Percentiles rank a stretch among this genome's conserved stretches.
Evolutionary conservation across 2,113 vertebrate genomes (phyloP).

Genomic region (Chaenogobius annularis): DNA sequence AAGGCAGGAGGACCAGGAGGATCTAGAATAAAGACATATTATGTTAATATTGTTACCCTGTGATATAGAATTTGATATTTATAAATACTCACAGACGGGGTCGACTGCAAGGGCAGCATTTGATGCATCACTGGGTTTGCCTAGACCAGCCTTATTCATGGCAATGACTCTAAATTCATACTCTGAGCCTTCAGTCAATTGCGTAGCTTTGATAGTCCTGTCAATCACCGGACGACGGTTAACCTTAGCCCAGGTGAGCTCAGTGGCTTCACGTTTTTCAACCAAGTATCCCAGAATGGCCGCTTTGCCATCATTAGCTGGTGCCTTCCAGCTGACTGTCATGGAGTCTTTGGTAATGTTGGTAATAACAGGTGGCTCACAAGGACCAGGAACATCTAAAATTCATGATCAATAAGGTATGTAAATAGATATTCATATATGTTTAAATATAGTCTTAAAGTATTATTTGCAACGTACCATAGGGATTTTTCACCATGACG

Average conservation of each 20-base stretch:
- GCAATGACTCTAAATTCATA: slow-evolving; percentile 97
- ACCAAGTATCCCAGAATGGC: slow-evolving; percentile 92
- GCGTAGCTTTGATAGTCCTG: slow-evolving; percentile 90
- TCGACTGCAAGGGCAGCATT: slow-evolving; percentile 87
- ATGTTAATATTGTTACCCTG: not conserved
- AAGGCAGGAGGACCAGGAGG: slow-evolving; percentile 97
- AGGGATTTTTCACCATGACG: slow-evolving; percentile 93
- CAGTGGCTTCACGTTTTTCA: slow-evolving; percentile 93
- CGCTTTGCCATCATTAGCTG: slow-evolving; percentile 91
- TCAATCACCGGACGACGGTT: slow-evolving; percentile 94
- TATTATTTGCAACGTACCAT: slow-evolving; percentile 74
- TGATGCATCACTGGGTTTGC: slow-evolving; percentile 93
- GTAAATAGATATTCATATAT: not conserved
- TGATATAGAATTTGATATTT: not conserved
- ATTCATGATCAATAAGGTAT: not conserved
- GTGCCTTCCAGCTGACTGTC: slow-evolving; percentile 98
- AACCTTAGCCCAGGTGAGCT: slow-evolving; percentile 93
- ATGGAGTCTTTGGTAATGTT: slow-evolving; percentile 94
- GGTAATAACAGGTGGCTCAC: slow-evolving; percentile 93
- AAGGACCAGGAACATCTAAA: slow-evolving; percentile 93
- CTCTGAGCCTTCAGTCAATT: slow-evolving; percentile 92
- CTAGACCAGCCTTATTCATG: slow-evolving; percentile 93
- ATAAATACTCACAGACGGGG: slow-evolving; percentile 88
- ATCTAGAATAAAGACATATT: slow-evolving; percentile 74
- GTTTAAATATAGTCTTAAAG: too few relatives aligned